These are phyloP conservation scores for Andricus curvator DNA, from an alignment of 2,888 invertebrate genomes.

Conservation along the genomic window DNA sequence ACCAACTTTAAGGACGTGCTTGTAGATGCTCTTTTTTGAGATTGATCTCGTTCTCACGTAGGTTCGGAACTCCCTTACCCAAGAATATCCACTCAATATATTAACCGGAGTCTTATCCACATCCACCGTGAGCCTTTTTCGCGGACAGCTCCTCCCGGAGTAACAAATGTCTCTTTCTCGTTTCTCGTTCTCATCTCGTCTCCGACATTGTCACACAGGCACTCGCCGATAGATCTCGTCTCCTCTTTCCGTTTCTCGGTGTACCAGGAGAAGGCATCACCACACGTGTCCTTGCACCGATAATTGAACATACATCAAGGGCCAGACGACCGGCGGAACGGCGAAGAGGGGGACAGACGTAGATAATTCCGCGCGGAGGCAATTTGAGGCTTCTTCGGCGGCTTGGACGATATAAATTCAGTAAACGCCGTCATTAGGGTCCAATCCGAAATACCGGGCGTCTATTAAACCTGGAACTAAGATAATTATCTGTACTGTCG, in stretches of 20 bases:
- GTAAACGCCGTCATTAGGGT: constrained; percentile 76
- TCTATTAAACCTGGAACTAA: constrained; percentile 76
- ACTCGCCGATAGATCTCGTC: constrained; percentile 46
- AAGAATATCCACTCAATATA: constrained; percentile 33
- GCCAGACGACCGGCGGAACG: constrained; percentile 45
- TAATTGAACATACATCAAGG: constrained; percentile 71
- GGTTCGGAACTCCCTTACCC: not conserved
- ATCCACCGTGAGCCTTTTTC: constrained; percentile 32
- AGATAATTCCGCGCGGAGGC: constrained; percentile 66
- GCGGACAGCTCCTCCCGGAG: constrained; percentile 57
- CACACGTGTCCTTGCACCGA: constrained; percentile 57
- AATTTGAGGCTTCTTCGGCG: constrained; percentile 61
- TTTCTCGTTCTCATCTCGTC: constrained; percentile 54
- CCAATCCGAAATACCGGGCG: constrained; percentile 76
- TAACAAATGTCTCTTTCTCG: constrained; percentile 69
- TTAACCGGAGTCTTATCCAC: constrained; percentile 24
- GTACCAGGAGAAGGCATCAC: constrained; percentile 51
- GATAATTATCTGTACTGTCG: constrained; percentile 72
- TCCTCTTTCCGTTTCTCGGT: constrained; percentile 49
- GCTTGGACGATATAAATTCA: constrained; percentile 71
- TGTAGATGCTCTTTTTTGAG: not conserved
- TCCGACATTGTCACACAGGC: constrained; percentile 43
- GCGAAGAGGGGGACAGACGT: constrained; percentile 39
- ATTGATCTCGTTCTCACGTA: constrained; percentile 27
- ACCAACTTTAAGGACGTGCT: not conserved